Base-by-base conservation (phyloP, 2,113 vertebrate species). In the Sisor rabdophorus region DNA sequence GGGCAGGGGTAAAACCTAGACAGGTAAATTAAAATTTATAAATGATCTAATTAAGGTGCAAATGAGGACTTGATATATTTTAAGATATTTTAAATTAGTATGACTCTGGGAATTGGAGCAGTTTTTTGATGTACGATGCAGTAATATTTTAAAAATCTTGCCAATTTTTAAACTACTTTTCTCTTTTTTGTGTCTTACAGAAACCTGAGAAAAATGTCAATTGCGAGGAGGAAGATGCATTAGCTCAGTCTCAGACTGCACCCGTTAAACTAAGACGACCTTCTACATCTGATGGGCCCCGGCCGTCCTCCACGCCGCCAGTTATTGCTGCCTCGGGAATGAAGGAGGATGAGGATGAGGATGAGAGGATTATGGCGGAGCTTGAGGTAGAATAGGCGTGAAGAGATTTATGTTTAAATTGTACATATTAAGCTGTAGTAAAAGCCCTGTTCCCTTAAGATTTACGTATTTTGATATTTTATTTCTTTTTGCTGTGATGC, bases 291-390 rank as follows among this genome's bases (percentile, higher is more conserved):
- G 97, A 99, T 81, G 90, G 92, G 24, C 93, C 91, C 5, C 90
- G 95, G 13, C 96, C 96, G 0, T 93, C 96, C 0, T 97, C 96
- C 60, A 97, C 96, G 0, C 97, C 96, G 0, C 97, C 96, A 3
- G 92, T 95, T 83, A 95, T 96, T 72, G 93, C 91, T 0, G 88
- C 95, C n/a, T 96, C 96, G 0, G 95, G 91, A 75, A 83, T 95
- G 36, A 95, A 92, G 74, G 93, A 95, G 0, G 95, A 91, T 5
- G 90, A 96, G 0, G 94, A 98, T 0, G 94, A 97, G 0, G 95
- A 98, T 72, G 95, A 98, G 70, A 90, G 91, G 84, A 98, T 98
- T 80, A 93, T 96, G 0, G 95, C 96, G 0, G 97, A 99, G 87
- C 91, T 98, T 58, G 95, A 98, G 95, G 97, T 99, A 86, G 74